Evolutionary conservation across 2,113 vertebrate genomes (phyloP), one percentile per base, ranked within the genome.

Genomic region (Colinus virginianus): DNA sequence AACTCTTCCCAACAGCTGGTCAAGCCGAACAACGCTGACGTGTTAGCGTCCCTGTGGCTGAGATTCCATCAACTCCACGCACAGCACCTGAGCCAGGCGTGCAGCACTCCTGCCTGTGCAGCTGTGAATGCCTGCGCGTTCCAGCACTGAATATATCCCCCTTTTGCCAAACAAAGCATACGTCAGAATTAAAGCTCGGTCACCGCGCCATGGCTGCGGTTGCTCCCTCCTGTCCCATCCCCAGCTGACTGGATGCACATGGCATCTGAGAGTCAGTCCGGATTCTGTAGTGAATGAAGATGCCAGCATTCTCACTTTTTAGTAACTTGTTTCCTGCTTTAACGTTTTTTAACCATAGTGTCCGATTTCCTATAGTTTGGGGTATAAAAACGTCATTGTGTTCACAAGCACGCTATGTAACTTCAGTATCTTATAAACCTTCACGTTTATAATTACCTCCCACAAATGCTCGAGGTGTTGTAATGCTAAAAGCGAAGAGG

Each of bases 81-180:
- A 1, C 48, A 12, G 59, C 53, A n/a, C 18, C 74, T 17, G 43
- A 3, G 48, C 1, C 53, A 11, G 8, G n/a, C 1, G 26, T 0
- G 22, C 6, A 9, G 42, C 9, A 19, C 32, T 53, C 34, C 42
- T 10, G 30, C 3, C 9, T 4, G 34, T 0, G 7, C 25, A 5
- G 30, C 5, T 21, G 3, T 4, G 7, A 5, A 43, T 2, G 5
- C 34, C 42, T 1, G 5, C 11, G 21, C 0, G 0, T 9, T 15
- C 43, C 43, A 4, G 21, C 1, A 15, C 28, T 12, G 36, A 11
- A 34, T 53, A 36, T n/a, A 43, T 11, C 30, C 40, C 58, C 7
- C 32, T 75, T 45, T 19, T 26, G 25, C 55, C 13, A 42, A 25
- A 55, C 19, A 48, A 23, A 82, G 36, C 55, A 43, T 42, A 32